A percentile compares a stretch with the other conserved stretches of the same genome.
Conservation (phyloP, 1,140 invertebrate genomes). For the Carposina sasakii region DNA sequence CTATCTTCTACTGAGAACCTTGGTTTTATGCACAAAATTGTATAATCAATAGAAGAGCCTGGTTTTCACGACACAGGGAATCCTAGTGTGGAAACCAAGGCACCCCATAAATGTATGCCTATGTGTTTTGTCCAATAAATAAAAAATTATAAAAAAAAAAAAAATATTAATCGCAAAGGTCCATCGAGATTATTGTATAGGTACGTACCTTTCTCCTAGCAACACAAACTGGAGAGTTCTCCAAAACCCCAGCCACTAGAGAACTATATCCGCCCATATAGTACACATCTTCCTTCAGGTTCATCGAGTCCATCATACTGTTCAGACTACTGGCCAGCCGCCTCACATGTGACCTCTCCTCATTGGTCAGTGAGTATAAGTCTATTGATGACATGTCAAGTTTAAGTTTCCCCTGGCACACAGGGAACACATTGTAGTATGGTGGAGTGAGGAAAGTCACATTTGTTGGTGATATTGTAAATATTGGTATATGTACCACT, state of each 20-base stretch:
- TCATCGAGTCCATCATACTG: slow-evolving; percentile 74
- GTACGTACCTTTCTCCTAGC: slow-evolving; percentile 72
- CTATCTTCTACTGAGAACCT: too few relatives aligned
- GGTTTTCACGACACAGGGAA: too few relatives aligned
- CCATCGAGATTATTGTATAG: too few relatives aligned
- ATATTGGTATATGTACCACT: slow-evolving; percentile 77
- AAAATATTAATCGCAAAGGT: too few relatives aligned
- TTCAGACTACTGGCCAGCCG: slow-evolving; percentile 74
- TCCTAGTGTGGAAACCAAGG: too few relatives aligned
- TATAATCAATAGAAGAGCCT: too few relatives aligned
- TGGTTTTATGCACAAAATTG: too few relatives aligned
- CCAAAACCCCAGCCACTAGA: slow-evolving; percentile 76
- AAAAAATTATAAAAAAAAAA: too few relatives aligned
- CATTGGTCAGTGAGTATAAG: slow-evolving; percentile 51
- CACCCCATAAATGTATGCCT: too few relatives aligned
- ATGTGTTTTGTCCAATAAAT: too few relatives aligned
- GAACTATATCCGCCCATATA: slow-evolving; percentile 77
- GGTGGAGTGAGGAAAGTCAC: slow-evolving; percentile 78
- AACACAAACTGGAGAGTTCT: slow-evolving; percentile 69
- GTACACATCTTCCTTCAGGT: slow-evolving; percentile 78
- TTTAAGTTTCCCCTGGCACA: slow-evolving; percentile 62
- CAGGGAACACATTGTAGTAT: slow-evolving; percentile 75
- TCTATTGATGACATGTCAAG: slow-evolving; percentile 60
- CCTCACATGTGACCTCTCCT: slow-evolving; percentile 50
- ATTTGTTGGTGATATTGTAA: slow-evolving; percentile 74